Base-by-base conservation (phyloP, 2,888 invertebrate genomes). In the Xylota sylvarum region DNA sequence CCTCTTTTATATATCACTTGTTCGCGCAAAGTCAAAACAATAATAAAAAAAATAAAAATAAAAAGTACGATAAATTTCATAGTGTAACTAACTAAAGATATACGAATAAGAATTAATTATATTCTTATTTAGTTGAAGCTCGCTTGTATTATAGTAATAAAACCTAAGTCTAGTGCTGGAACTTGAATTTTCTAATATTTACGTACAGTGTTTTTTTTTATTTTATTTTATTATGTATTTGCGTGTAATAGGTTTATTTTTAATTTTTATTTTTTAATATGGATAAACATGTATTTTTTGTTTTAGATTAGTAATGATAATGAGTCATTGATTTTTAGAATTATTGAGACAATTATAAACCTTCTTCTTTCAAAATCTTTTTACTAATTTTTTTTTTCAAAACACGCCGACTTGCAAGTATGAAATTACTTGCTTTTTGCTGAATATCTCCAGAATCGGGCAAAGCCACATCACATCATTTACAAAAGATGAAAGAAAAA, bases 141-240 rank as follows among this genome's bases (percentile, higher is more conserved):
- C 12, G 43, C 17, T 76, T n/a, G 46, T 56, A 27, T 32, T n/a
- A 27, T 77, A 30, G 48, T n/a, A 50, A 40, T 60, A 46, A 55
- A 43, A 48, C 30, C 55, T 69, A 55, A 64, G n/a, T 72, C 35
- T 79, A 80, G 85, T 81, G 85, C 85, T 85, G 85, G 85, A 85
- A 85, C 81, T 81, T 76, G 60, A 46, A 43, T 74, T 52, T 58
- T 77, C 27, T n/a, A 32, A 55, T 35, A 62, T 23, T 19, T 19
- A 43, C 43, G 43, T 62, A 32, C 48, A 60, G 5, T 32, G 37
- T 50, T 23, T 27, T 32, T 9, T 70, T n/a, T 62, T 35, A 35
- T 52, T 46, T 48, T 43, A 7, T 37, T 52, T 43, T 69, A 23
- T 23, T 23, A 23, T 23, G 23, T 65, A 35, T 50, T 48, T 65